Evolutionary conservation across 2,113 vertebrate genomes (phyloP).

Genomic region (Ciconia boyciana): DNA sequence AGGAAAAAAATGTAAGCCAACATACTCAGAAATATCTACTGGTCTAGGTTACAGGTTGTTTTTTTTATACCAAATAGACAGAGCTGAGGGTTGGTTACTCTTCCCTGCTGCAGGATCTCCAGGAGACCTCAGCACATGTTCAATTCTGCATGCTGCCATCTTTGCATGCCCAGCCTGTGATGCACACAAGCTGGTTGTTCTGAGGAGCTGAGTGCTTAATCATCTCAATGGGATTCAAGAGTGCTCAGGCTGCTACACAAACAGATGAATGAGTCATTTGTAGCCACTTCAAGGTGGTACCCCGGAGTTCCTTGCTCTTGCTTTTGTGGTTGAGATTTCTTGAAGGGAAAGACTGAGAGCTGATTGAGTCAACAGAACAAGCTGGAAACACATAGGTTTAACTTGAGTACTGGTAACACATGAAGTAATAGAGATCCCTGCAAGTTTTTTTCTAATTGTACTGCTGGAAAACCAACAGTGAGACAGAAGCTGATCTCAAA

Average conservation of each 20-base stretch:
- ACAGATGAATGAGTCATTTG: not conserved
- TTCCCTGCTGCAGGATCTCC: not conserved
- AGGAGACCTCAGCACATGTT: not conserved
- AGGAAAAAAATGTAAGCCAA: not conserved
- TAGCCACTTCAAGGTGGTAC: not conserved
- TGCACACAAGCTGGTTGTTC: not conserved
- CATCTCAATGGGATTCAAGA: not conserved
- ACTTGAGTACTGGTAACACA: not conserved
- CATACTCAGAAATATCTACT: not conserved
- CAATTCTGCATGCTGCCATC: fast-evolving
- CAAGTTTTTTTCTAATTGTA: not conserved
- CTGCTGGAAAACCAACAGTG: not conserved
- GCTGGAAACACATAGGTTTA: not conserved
- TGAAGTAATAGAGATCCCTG: not conserved
- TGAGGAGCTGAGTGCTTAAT: not conserved
- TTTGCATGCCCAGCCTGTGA: not conserved
- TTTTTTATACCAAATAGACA: not conserved
- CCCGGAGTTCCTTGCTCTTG: not conserved
- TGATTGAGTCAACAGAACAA: not conserved
- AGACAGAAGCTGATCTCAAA: not conserved
- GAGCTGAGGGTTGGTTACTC: not conserved
- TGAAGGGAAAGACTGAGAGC: not conserved
- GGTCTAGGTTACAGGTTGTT: not conserved
- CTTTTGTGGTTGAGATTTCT: not conserved
- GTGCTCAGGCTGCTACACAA: not conserved